Conservation (phyloP, 2,888 invertebrate genomes). For the Eupithecia abbreviata region DNA sequence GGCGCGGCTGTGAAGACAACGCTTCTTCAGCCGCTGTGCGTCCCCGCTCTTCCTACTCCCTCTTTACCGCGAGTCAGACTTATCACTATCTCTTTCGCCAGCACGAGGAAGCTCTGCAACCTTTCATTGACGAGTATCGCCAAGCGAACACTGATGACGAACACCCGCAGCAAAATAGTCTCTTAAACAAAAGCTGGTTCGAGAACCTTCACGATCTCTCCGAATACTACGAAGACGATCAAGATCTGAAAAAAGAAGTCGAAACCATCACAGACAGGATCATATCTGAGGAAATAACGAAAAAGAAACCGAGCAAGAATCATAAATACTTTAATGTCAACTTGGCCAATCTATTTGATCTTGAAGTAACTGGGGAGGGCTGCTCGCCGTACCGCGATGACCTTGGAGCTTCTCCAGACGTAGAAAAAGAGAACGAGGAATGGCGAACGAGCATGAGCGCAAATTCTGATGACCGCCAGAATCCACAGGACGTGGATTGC, state of each 20-base stretch:
- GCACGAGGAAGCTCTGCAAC: constrained; percentile 78
- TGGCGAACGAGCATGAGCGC: constrained; percentile 80
- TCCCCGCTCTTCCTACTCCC: constrained; percentile 74
- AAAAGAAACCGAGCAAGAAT: constrained; percentile 46
- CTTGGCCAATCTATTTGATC: constrained; percentile 71
- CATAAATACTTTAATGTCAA: constrained; percentile 76
- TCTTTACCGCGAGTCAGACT: constrained; percentile 73
- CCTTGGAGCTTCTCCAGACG: constrained; percentile 60
- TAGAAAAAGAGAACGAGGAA: constrained; percentile 74
- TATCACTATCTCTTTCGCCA: constrained; percentile 76
- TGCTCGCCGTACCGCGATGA: constrained; percentile 66
- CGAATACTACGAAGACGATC: constrained; percentile 81
- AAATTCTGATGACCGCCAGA: constrained; percentile 65
- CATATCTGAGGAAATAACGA: constrained; percentile 62
- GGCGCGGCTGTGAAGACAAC: constrained; percentile 66
- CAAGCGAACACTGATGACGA: constrained; percentile 56
- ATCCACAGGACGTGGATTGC: constrained; percentile 60
- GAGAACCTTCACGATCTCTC: constrained; percentile 75
- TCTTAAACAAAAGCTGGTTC: constrained; percentile 68
- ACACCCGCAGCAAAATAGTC: constrained; percentile 55
- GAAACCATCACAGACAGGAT: constrained; percentile 70
- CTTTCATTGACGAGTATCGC: constrained; percentile 71
- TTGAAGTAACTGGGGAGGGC: constrained; percentile 70
- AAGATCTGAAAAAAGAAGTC: constrained; percentile 65
- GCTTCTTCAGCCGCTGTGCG: constrained; percentile 68